A percentile compares a stretch with the other conserved stretches of the same genome.
Conservation (phyloP, 1,140 invertebrate genomes). For the Brachionus manjavacas region DNA sequence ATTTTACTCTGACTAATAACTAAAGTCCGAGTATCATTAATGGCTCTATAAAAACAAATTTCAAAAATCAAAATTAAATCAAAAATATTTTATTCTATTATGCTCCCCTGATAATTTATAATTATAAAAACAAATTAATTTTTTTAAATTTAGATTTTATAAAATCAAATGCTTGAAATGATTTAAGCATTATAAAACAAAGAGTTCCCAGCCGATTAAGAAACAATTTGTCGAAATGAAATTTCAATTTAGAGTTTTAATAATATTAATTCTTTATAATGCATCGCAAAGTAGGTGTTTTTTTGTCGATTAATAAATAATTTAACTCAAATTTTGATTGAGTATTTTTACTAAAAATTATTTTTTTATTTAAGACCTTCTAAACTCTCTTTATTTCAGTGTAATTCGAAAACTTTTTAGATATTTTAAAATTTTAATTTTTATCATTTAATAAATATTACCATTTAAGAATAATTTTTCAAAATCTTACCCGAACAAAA, state of each 20-base stretch:
- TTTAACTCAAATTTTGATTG: no score
- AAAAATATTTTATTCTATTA: neutral
- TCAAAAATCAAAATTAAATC: neutral
- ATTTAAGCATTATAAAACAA: neutral
- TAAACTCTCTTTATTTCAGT: neutral
- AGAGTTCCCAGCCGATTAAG: neutral
- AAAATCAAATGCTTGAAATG: neutral
- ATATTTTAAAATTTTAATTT: no score
- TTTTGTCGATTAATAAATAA: neutral
- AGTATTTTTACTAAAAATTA: neutral
- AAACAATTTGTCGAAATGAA: neutral
- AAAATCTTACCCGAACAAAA: no score
- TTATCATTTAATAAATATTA: no score
- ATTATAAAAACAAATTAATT: neutral
- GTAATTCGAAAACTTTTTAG: no score
- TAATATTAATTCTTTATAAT: neutral
- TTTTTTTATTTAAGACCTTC: neutral
- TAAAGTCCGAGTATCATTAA: neutral
- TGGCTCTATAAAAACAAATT: neutral
- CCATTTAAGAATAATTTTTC: no score
- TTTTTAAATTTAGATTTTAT: neutral
- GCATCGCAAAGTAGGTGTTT: neutral
- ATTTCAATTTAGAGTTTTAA: neutral
- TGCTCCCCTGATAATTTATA: neutral
- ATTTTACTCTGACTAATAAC: neutral